Evolutionary conservation across 2,113 vertebrate species (phyloP), one percentile per base, ranked within the genome.

Genomic region (Ranitomeya variabilis): DNA sequence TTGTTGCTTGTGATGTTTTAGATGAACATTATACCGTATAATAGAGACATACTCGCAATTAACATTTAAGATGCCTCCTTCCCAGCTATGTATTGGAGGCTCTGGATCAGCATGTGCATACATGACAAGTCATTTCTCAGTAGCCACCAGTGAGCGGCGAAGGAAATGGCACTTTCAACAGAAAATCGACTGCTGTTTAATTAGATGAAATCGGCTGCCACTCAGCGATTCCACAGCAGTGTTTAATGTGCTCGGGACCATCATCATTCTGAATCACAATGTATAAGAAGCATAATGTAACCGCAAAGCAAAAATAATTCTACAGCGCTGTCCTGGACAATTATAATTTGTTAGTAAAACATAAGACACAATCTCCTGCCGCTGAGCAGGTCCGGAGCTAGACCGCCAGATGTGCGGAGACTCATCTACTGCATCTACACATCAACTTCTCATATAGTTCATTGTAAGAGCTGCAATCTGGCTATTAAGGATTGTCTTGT

Each of bases 141-240:
- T 76, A 45, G n/a, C 54, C 37, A 60, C 23, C 84, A 76, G 71
- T 86, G 71, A 60, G 83, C 15, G 54, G 83, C 54, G 37, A 13
- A 85, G 54, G 69, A 76, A 62, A 86, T 51, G 52, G 60, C 83
- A 31, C 23, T 16, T 71, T 84, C 66, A 55, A 55, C 45, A 57
- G 54, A 85, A 59, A 73, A 73, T 55, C 23, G 11, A 85, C 67
- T 21, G 69, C 83, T 85, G 83, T 19, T 74, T 74, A 85, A 85
- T 85, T 73, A 85, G 69, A 74, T 85, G 55, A 86, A 51, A 86
- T 73, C 84, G 62, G 71, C 55, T 19, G 69, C 14, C 15, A 19
- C 69, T 59, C 71, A n/a, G 66, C 10, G 14, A 60, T 6, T 21
- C 66, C 83, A 15, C 83, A 73, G 83, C 83, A 45, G 83, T 85